Percentiles rank a stretch among this genome's conserved stretches.
phyloP scores from a whole-genome alignment of 1,140 invertebrate genomes.

The Tetramorium simillimum region DNA sequence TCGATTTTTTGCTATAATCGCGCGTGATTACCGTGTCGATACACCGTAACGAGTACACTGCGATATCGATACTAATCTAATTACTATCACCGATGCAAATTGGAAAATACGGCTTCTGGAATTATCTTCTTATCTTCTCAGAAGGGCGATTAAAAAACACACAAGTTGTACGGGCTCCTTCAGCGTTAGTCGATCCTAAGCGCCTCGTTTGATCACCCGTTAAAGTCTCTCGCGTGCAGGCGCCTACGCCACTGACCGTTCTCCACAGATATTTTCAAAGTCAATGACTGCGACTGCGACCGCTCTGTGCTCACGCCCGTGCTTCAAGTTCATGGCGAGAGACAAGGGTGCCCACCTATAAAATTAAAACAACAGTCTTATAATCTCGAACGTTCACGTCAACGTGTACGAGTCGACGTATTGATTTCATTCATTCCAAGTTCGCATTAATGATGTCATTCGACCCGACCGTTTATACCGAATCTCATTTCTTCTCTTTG shows the following conservation, averaged over 20 bases:
- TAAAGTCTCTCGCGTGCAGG: conserved; percentile 75
- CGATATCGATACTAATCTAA: background rate
- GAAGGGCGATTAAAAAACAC: background rate
- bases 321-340: conserved; percentile 70
- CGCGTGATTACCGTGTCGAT: too few relatives aligned
- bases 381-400: background rate
- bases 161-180: background rate
- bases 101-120: background rate
- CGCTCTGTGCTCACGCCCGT: conserved; percentile 56
- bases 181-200: background rate
- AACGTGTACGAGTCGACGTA: background rate
- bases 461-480: background rate
- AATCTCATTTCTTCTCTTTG: background rate
- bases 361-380: conserved; percentile 18
- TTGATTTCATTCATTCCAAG: background rate
- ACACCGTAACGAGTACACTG: background rate
- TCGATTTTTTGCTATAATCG: background rate
- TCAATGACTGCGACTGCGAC: conserved; percentile 78
- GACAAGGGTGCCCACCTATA: background rate
- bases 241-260: conserved; percentile 69
- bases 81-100: background rate
- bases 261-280: conserved; percentile 78
- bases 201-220: conserved; percentile 76
- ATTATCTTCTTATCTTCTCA: background rate
- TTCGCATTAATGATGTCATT: background rate